Conservation (phyloP, 2,797 vertebrate species). For the Gastrophryne carolinensis region DNA sequence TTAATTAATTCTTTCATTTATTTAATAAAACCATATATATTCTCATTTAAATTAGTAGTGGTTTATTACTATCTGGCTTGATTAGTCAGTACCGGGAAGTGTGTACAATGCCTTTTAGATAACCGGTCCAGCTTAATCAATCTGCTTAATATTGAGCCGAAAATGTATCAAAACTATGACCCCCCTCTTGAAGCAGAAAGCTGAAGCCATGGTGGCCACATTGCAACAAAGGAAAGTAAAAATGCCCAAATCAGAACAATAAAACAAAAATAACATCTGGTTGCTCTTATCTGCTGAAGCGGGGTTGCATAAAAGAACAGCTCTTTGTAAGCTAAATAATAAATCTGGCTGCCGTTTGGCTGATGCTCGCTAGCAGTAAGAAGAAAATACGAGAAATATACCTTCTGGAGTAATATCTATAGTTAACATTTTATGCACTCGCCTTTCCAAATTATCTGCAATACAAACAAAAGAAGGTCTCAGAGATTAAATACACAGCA, state of each 20-base stretch:
- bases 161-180: background rate
- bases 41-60: no score
- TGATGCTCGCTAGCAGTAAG: background rate
- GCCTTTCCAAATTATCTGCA: slow-evolving; percentile 36
- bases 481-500: slow-evolving; percentile 20
- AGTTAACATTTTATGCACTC: slow-evolving; percentile 19
- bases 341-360: background rate
- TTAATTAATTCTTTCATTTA: no score
- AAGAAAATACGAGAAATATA: slow-evolving; percentile 17
- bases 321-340: background rate
- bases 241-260: background rate
- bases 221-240: background rate
- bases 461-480: slow-evolving; percentile 19
- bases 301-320: background rate
- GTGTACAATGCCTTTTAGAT: no score
- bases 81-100: no score
- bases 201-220: background rate
- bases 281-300: background rate
- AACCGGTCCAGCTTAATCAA: background rate
- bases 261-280: background rate
- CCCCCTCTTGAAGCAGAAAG: background rate
- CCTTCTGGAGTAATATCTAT: slow-evolving; percentile 39
- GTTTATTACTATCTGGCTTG: no score
- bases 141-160: background rate
- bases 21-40: no score